phyloP scores from a whole-genome alignment of 2,797 vertebrate species.

The Limnodromus scolopaceus region DNA sequence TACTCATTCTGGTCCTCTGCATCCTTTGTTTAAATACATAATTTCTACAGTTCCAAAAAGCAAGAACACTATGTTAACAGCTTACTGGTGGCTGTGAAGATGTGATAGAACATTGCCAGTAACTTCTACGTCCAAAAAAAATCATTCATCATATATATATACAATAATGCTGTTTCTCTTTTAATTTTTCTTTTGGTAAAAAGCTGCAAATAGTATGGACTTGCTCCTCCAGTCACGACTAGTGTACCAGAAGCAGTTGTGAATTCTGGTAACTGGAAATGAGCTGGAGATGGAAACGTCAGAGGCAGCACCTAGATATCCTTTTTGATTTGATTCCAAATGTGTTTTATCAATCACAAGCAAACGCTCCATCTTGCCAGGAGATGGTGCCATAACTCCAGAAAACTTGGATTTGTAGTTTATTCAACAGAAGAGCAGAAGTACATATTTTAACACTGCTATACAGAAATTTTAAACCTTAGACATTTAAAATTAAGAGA shows the following conservation, averaged over 20 bases:
- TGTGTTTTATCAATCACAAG: fast-evolving
- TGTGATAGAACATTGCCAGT: neutral
- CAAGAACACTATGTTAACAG: neutral
- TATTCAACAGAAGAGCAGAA: neutral
- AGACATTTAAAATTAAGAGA: neutral
- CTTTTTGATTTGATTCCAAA: fast-evolving
- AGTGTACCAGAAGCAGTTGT: neutral
- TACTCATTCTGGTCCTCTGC: neutral
- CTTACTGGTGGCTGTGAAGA: neutral
- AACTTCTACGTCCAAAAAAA: neutral
- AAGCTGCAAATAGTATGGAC: fast-evolving
- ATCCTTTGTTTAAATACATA: neutral
- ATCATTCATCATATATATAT: no score
- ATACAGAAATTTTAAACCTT: neutral
- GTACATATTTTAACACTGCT: fast-evolving
- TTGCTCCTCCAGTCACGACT: fast-evolving
- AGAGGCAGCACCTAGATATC: fast-evolving
- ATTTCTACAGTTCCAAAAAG: neutral
- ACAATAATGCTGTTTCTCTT: neutral
- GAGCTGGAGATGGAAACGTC: neutral
- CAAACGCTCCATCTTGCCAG: neutral
- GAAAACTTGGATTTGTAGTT: fast-evolving
- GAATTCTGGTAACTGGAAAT: neutral
- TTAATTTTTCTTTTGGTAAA: neutral
- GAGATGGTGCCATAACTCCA: constrained; percentile 31